A percentile compares a stretch with the other conserved stretches of the same genome.
phyloP scores from a whole-genome alignment of 2,113 vertebrate species.

The Eublepharis macularius region DNA sequence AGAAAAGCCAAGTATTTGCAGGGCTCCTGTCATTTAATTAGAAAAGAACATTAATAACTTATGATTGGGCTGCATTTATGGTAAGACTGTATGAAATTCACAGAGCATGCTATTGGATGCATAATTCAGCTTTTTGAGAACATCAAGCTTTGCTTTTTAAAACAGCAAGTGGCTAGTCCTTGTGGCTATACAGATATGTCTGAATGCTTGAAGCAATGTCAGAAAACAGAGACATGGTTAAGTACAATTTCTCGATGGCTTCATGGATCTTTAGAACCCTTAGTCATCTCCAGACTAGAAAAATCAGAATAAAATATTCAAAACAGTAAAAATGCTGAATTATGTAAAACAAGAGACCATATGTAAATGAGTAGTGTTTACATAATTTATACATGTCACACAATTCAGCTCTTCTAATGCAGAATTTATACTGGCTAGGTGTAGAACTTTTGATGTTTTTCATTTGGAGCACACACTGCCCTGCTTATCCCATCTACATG shows the following conservation, averaged over 20 bases:
- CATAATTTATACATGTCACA: background rate
- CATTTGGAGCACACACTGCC: background rate
- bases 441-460: background rate
- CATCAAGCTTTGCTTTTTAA: background rate
- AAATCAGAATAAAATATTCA: background rate
- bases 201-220: no score
- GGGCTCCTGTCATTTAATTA: slow-evolving; percentile 6
- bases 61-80: background rate
- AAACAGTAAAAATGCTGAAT: background rate
- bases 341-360: background rate
- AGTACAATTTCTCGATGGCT: background rate
- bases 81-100: background rate
- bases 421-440: background rate
- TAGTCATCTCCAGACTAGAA: background rate
- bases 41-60: background rate
- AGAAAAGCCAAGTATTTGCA: slow-evolving; percentile 6
- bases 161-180: background rate
- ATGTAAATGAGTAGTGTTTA: background rate
- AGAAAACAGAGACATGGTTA: background rate
- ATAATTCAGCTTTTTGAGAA: background rate
- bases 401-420: background rate
- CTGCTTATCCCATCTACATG: background rate
- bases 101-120: background rate
- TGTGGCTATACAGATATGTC: no score
- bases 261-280: background rate